Percentiles rank a stretch among this genome's conserved stretches.
Conservation (phyloP, 2,888 invertebrate genomes). For the Marronus borbonicus region DNA sequence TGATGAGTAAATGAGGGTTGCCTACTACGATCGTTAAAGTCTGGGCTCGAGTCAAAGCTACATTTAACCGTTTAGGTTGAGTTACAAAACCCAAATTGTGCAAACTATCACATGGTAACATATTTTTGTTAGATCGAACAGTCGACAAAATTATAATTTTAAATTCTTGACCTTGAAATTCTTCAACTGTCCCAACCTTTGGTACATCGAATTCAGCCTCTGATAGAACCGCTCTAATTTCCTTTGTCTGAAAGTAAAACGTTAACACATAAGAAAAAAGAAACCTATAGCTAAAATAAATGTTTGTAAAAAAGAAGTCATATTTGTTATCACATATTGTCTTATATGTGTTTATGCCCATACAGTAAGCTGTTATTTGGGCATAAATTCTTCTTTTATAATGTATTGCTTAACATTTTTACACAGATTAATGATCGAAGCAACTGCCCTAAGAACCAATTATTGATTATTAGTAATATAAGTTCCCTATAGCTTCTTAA, state of each 20-base stretch:
- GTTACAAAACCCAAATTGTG: slow-evolving; percentile 82
- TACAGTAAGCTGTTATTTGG: too few relatives aligned
- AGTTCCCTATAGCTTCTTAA: too few relatives aligned
- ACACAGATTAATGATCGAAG: too few relatives aligned
- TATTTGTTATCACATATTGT: too few relatives aligned
- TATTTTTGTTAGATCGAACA: slow-evolving; percentile 72
- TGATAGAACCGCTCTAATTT: slow-evolving; percentile 74
- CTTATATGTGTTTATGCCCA: too few relatives aligned
- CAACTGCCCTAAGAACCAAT: too few relatives aligned
- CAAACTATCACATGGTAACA: slow-evolving; percentile 70
- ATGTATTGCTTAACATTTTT: too few relatives aligned
- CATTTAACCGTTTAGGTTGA: slow-evolving; percentile 88
- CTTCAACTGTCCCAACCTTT: slow-evolving; percentile 87
- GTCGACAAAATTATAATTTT: slow-evolving; percentile 83
- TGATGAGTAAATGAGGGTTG: slow-evolving; percentile 81
- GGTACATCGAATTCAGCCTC: slow-evolving; percentile 74
- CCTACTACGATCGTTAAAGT: slow-evolving; percentile 87
- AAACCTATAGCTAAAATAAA: neutral
- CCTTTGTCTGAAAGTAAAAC: slow-evolving; percentile 72
- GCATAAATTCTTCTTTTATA: too few relatives aligned
- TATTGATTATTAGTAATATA: too few relatives aligned
- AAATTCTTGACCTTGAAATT: slow-evolving; percentile 89
- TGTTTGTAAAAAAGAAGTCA: too few relatives aligned
- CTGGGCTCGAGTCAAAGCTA: slow-evolving; percentile 89
- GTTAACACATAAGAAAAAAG: neutral